A percentile compares a stretch with the other conserved stretches of the same genome.
Conservation (phyloP, 2,797 vertebrate species). For the Thunnus albacares region DNA sequence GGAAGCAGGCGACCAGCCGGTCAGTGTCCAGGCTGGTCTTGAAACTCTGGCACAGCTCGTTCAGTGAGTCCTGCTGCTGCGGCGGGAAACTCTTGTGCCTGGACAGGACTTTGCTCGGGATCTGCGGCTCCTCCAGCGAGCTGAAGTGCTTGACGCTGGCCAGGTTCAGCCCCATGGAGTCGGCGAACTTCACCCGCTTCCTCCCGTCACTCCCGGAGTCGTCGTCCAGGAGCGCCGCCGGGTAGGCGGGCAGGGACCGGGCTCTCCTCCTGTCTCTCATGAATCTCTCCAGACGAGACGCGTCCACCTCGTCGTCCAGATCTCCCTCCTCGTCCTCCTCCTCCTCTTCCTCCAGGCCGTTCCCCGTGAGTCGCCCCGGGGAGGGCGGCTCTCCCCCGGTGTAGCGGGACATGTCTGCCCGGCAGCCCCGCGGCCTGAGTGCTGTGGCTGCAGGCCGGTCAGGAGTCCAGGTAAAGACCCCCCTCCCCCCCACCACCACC, state of each 20-base stretch:
- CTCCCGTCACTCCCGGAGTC: constrained; percentile 74
- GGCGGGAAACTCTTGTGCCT: constrained; percentile 84
- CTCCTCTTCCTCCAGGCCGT: constrained; percentile 49
- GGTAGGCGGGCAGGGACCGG: constrained; percentile 82
- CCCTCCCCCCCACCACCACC: constrained; percentile 1
- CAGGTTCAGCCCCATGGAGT: constrained; percentile 90
- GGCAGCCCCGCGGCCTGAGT: constrained; percentile 21
- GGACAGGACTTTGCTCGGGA: constrained; percentile 88
- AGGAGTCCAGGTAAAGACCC: constrained; percentile 3
- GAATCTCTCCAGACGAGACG: constrained; percentile 66
- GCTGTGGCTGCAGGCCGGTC: constrained; percentile 4
- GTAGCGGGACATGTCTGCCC: constrained; percentile 55
- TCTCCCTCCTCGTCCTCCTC: constrained; percentile 53
- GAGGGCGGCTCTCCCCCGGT: background rate
- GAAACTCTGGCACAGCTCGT: constrained; percentile 62
- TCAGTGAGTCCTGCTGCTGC: constrained; percentile 55
- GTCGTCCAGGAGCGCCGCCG: constrained; percentile 66
- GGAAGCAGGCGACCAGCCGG: constrained; percentile 73
- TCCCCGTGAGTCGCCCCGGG: constrained; percentile 27
- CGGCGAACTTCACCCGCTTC: constrained; percentile 94
- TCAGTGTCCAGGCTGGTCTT: constrained; percentile 43
- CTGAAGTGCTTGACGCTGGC: constrained; percentile 93
- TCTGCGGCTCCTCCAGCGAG: constrained; percentile 88
- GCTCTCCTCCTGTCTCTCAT: constrained; percentile 80
- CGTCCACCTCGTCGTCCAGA: constrained; percentile 75